Base-by-base conservation (phyloP, 2,888 invertebrate genomes). In the Xylota segnis region DNA sequence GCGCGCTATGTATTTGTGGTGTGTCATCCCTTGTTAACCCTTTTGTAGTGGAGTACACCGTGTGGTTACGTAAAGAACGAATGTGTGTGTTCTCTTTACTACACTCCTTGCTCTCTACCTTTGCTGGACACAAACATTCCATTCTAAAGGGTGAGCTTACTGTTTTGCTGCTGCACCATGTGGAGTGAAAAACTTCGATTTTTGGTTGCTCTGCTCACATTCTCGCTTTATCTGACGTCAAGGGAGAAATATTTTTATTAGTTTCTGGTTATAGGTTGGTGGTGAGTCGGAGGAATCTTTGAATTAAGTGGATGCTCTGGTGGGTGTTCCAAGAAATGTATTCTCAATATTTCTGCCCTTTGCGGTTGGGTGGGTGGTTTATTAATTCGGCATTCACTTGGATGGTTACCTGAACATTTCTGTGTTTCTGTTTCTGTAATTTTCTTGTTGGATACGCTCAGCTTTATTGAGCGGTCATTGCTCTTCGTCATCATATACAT, bases 21-120 rank as follows among this genome's bases (percentile, higher is more conserved):
- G 50, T 76, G 76, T 76, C 76, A 68, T 66, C 76, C 66, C 76
- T 68, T 68, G 66, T 68, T 58, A 76, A 76, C 76, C 76, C 68
- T 52, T 76, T 50, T 54, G n/a, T 14, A 6, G 12, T 47, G 29
- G 14, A 37, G 34, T 58, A 14, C 32, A 34, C 45, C 34, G 23
- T 70, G 18, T 70, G 18, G 68, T 34, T 47, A 63, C 47, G 61
- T 52, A 10, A 16, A 45, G 50, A 50, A 50, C 14, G 14, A 43
- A 43, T 56, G 27, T 54, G n/a, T 43, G 56, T 56, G n/a, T 18
- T 32, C 45, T 16, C 5, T 32, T 9, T 16, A 32, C 29, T 40
- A 18, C 23, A 23, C 23, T 23, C n/a, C 1, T 9, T 65, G 34
- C 18, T 23, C n/a, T 52, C 10, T 12, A 32, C 52, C 63, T 45